Evolutionary conservation across 2,888 invertebrate genomes (phyloP).

Genomic region (Acanthosepion esculentum): DNA sequence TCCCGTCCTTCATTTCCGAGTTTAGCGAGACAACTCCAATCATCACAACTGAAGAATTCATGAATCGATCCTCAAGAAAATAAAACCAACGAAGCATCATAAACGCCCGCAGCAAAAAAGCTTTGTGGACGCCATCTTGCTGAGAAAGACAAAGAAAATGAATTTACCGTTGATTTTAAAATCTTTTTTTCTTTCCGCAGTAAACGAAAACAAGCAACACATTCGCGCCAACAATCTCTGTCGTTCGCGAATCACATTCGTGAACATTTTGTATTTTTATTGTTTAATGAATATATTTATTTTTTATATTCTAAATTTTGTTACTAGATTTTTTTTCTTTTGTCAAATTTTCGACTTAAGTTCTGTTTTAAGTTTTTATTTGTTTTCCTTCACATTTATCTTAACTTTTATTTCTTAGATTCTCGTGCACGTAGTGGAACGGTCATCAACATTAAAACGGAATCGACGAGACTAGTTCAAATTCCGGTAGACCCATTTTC

Average conservation of each 20-base stretch:
- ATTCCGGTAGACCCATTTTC: no score
- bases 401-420: no score
- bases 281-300: not conserved
- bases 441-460: no score
- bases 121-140: not conserved
- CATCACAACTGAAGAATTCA: not conserved
- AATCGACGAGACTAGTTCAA: no score
- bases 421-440: no score
- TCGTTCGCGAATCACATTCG: not conserved
- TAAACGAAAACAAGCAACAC: not conserved
- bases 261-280: not conserved
- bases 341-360: no score
- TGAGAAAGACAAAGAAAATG: not conserved
- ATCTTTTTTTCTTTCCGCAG: not conserved
- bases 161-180: not conserved
- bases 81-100: not conserved
- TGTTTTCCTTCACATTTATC: no score
- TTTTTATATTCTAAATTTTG: not conserved
- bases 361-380: no score
- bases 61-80: not conserved
- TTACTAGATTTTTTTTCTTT: no score
- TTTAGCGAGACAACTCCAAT: not conserved
- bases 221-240: not conserved
- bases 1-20: not conserved
- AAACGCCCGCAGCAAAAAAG: not conserved